Evolutionary conservation across 2,797 vertebrate genomes (phyloP), one percentile per base, ranked within the genome.

Genomic region (Acanthopagrus latus): DNA sequence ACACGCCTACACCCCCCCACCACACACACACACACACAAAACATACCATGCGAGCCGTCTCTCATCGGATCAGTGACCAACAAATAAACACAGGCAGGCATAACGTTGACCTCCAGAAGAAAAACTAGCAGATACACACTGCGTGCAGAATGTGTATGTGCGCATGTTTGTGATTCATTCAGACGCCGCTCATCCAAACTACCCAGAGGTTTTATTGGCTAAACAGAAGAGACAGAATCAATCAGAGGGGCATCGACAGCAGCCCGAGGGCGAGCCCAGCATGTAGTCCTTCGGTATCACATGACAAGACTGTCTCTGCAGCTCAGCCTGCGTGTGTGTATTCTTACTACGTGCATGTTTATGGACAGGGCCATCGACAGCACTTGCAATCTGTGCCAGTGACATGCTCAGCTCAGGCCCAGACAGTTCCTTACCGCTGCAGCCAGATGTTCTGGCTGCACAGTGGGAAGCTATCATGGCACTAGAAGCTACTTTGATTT

Each of bases 161-260:
- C 71, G 52, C 43, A 71, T 68, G 41, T 51, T 23, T 51, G 51
- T n/a, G 74, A 79, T 83, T 82, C 56, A 85, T 88, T 90, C 68
- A 82, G 63, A 73, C 78, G 70, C 71, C 14, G 14, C 83, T 82
- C 16, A 13, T 77, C 57, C 33, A 58, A 38, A 74, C 46, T 70
- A 81, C 64, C 69, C 76, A 58, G 20, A 72, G 63, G 50, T 81
- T 88, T 81, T 72, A 88, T 88, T 85, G 82, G 83, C 75, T 67
- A 81, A 91, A 93, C 89, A 91, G 86, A 88, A 92, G 85, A 87
- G 79, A 78, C 82, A 74, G 72, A 81, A 88, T 92, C 88, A 92
- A 90, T 90, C 91, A 91, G 69, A 74, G 56, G 83, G 80, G 76
- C 81, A 91, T 74, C 18, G 82, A 90, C 90, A 88, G 89, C 83